Conservation (phyloP, 2,888 invertebrate genomes). For the Neuroscelio doddi region DNA sequence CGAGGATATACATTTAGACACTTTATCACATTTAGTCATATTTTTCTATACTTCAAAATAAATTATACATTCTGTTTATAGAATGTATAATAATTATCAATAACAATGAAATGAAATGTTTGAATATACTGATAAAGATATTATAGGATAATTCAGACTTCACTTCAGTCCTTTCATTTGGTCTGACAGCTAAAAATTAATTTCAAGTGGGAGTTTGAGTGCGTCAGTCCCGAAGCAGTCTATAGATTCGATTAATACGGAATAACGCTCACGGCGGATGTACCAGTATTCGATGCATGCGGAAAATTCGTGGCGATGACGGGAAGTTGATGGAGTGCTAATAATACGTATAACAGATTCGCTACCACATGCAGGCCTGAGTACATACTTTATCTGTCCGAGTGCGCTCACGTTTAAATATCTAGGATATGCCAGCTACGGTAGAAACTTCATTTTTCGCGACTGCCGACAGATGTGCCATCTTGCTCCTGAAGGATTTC, state of each 20-base stretch:
- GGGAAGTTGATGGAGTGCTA: constrained; percentile 50
- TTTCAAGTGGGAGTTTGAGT: constrained; percentile 35
- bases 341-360: constrained; percentile 30
- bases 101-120: too few relatives aligned
- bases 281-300: constrained; percentile 47
- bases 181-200: constrained; percentile 46
- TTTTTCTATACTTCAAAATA: too few relatives aligned
- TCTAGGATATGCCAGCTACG: not conserved
- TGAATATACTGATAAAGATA: too few relatives aligned
- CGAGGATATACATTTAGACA: too few relatives aligned
- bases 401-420: constrained; percentile 29
- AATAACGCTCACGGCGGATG: constrained; percentile 46
- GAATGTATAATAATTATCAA: too few relatives aligned
- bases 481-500: constrained; percentile 1
- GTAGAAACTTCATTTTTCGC: not conserved
- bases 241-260: constrained; percentile 45
- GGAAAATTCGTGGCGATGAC: constrained; percentile 50
- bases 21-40: too few relatives aligned
- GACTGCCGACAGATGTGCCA: constrained; percentile 2
- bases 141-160: too few relatives aligned
- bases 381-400: constrained; percentile 39
- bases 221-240: constrained; percentile 19
- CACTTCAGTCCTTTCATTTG: constrained; percentile 28
- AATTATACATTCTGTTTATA: too few relatives aligned
- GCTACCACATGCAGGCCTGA: constrained; percentile 16